Conservation (phyloP, 2,797 vertebrate species). For the Spondyliosoma cantharus region DNA sequence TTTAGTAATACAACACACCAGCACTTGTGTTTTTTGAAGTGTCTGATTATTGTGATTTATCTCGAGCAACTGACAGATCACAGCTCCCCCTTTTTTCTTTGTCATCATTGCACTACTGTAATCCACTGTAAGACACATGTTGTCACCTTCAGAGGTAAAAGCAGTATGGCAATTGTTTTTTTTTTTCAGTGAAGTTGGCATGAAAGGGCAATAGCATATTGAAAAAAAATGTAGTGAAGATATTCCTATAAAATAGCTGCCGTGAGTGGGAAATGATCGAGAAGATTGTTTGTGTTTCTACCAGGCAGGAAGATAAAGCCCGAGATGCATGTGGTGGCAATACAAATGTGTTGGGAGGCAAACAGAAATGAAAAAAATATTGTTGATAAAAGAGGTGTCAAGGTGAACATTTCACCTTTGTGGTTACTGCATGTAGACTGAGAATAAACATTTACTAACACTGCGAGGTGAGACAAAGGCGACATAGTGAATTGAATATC, state of each 20-base stretch:
- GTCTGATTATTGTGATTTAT: constrained; percentile 22
- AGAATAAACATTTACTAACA: constrained; percentile 24
- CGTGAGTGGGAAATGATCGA: neutral
- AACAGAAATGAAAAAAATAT: constrained; percentile 28
- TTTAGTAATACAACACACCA: constrained; percentile 28
- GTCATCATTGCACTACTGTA: constrained; percentile 16
- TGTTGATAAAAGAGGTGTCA: constrained; percentile 32
- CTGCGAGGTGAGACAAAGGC: constrained; percentile 6
- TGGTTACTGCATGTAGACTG: constrained; percentile 24
- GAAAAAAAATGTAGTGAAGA: neutral
- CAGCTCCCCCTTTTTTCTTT: constrained; percentile 3
- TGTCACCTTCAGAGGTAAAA: constrained; percentile 22
- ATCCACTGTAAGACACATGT: constrained; percentile 8
- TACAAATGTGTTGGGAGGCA: constrained; percentile 20
- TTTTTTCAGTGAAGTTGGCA: neutral
- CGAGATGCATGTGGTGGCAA: constrained; percentile 23
- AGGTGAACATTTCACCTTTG: constrained; percentile 53
- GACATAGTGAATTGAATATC: constrained; percentile 8
- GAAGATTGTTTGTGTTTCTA: constrained; percentile 35
- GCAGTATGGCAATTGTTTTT: neutral
- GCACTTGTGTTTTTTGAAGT: constrained; percentile 20
- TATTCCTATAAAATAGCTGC: constrained; percentile 24
- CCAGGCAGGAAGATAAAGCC: constrained; percentile 12
- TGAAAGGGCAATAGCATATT: neutral
- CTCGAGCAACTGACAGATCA: constrained; percentile 9